phyloP scores from a whole-genome alignment of 2,888 invertebrate genomes.

The Ferdinandea cuprea region DNA sequence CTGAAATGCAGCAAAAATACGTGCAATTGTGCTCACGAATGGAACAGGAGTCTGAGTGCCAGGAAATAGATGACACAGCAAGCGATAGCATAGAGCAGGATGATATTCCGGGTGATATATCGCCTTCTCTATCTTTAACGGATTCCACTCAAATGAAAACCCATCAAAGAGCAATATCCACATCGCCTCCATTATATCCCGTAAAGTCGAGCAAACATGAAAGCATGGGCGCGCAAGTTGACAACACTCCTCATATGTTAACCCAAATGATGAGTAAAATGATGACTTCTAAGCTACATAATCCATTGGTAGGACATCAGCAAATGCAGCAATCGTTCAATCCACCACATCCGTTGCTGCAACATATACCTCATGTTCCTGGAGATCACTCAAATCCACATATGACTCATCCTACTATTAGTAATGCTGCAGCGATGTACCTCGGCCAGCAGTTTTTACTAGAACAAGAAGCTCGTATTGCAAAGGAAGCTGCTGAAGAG shows the following conservation, averaged over 20 bases:
- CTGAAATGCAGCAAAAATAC: conserved; percentile 96
- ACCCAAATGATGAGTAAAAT: conserved; percentile 88
- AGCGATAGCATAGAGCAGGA: conserved; percentile 87
- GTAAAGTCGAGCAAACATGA: conserved; percentile 17
- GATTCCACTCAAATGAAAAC: conserved; percentile 66
- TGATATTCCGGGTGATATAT: conserved; percentile 78
- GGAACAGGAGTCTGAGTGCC: conserved; percentile 90
- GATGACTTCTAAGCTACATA: conserved; percentile 85
- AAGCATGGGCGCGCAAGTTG: conserved; percentile 48
- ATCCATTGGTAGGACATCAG: conserved; percentile 83
- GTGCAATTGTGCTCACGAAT: conserved; percentile 93
- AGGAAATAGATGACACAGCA: conserved; percentile 89
- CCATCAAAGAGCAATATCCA: conserved; percentile 36
- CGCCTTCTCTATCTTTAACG: conserved; percentile 78
- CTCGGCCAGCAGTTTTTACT: conserved; percentile 91
- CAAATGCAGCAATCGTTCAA: conserved; percentile 86
- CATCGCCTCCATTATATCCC: conserved; percentile 41
- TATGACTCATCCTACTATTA: conserved; percentile 86
- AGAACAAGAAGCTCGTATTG: conserved; percentile 91
- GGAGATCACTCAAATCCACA: conserved; percentile 79
- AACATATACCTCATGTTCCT: conserved; percentile 84
- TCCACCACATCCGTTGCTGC: conserved; percentile 84
- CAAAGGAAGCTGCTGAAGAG: conserved; percentile 86
- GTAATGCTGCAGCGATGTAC: conserved; percentile 88
- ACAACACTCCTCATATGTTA: conserved; percentile 84